Percentiles rank a stretch among this genome's conserved stretches.
phyloP scores from a whole-genome alignment of 1,140 invertebrate species.

The Steinernema khuongi region DNA sequence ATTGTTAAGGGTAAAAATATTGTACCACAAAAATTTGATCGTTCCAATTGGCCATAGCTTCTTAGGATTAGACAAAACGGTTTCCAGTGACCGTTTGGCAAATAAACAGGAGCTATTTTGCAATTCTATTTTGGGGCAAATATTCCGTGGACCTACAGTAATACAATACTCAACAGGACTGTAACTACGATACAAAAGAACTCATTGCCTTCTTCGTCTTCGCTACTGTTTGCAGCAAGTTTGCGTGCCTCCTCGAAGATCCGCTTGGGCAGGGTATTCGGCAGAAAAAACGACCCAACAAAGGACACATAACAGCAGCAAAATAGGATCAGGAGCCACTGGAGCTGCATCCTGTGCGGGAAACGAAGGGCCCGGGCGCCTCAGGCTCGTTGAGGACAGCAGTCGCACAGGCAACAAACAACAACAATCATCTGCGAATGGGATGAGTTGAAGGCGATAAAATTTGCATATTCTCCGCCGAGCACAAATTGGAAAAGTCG shows the following conservation, averaged over 20 bases:
- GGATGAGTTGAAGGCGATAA: neutral
- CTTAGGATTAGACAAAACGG: too few species aligned
- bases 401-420: neutral
- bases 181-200: neutral
- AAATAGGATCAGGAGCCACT: neutral
- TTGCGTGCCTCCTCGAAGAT: conserved; percentile 26
- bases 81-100: too few species aligned
- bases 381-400: neutral
- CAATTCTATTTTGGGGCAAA: too few species aligned
- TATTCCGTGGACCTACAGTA: too few species aligned
- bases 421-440: conserved; percentile 11
- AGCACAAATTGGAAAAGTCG: conserved; percentile 15
- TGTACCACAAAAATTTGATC: too few species aligned
- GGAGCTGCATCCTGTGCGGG: neutral
- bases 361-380: neutral
- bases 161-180: too few species aligned
- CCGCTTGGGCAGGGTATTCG: conserved; percentile 18
- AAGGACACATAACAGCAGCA: neutral
- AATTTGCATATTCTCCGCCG: neutral
- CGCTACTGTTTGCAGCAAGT: neutral
- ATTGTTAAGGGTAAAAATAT: too few species aligned
- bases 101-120: too few species aligned
- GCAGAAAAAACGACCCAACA: conserved; percentile 33
- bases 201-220: conserved; percentile 6
- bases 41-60: too few species aligned